Evolutionary conservation across 2,888 invertebrate genomes (phyloP).

Genomic region (Nezara viridula): DNA sequence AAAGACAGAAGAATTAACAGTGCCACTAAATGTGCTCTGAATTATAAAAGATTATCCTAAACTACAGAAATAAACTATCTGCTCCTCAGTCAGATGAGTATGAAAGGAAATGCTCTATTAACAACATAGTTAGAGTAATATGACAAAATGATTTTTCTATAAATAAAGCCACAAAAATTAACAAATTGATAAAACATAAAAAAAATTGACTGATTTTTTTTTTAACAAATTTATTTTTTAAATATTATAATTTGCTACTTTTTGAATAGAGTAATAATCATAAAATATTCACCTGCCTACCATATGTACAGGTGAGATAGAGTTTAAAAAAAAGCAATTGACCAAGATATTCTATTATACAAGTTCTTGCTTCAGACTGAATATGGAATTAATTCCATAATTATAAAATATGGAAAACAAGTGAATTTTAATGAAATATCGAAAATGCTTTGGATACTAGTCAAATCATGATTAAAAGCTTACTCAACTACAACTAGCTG

Average conservation of each 20-base stretch:
- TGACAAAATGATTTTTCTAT: neutral
- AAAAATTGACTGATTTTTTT: neutral
- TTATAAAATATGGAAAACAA: too few species aligned
- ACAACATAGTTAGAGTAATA: too few species aligned
- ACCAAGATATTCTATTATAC: neutral
- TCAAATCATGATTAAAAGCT: neutral
- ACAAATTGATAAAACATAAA: neutral
- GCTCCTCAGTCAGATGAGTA: too few species aligned
- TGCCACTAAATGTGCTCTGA: too few species aligned
- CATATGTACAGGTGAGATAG: neutral
- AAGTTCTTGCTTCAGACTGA: too few species aligned
- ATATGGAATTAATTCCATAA: too few species aligned
- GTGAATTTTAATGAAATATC: neutral
- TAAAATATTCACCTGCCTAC: neutral
- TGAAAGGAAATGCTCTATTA: too few species aligned
- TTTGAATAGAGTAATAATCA: neutral
- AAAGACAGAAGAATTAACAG: too few species aligned
- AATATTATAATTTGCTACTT: neutral
- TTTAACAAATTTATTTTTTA: neutral
- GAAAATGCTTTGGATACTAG: neutral
- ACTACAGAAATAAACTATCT: too few species aligned
- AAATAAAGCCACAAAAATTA: neutral
- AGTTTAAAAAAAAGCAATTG: neutral
- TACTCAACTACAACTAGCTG: neutral
- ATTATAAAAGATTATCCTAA: too few species aligned